These are phyloP conservation scores for Gila robusta DNA, from an alignment of 2,797 vertebrate genomes.

Conservation along the genomic window DNA sequence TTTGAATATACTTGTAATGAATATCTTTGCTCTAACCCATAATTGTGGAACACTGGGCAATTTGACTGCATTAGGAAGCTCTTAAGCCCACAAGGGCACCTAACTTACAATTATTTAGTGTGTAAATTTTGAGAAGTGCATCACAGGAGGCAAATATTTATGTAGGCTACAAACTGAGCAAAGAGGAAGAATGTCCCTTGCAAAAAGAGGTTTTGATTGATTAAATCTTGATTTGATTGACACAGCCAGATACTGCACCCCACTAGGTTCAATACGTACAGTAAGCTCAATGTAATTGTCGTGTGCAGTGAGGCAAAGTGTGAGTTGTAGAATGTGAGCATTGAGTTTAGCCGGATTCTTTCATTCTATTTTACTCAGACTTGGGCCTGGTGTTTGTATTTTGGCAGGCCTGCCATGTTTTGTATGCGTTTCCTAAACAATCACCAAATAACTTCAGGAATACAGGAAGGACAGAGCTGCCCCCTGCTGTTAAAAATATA, in stretches of 20 bases:
- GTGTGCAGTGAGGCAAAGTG: not conserved
- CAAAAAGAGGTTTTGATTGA: not conserved
- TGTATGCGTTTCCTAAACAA: not conserved
- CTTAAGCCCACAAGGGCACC: too few species aligned
- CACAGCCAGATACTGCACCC: not conserved
- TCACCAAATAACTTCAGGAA: not conserved
- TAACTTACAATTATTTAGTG: too few species aligned
- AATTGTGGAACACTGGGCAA: not conserved
- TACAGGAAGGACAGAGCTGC: constrained; percentile 22
- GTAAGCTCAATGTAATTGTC: not conserved
- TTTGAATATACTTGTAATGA: too few species aligned
- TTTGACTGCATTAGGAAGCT: not conserved
- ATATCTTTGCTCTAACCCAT: not conserved
- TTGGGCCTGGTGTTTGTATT: not conserved
- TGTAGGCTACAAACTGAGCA: not conserved
- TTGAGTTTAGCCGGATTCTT: not conserved
- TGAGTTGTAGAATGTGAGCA: not conserved
- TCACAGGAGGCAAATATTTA: not conserved
- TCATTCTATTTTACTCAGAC: not conserved
- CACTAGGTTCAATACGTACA: not conserved
- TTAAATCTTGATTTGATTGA: not conserved
- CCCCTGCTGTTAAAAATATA: constrained; percentile 45
- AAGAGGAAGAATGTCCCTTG: not conserved
- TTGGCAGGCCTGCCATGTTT: not conserved
- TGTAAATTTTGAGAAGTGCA: not conserved